These are phyloP conservation scores for Epinephelus cyanopodus DNA, from an alignment of 2,113 vertebrate species.

Conservation along the genomic window DNA sequence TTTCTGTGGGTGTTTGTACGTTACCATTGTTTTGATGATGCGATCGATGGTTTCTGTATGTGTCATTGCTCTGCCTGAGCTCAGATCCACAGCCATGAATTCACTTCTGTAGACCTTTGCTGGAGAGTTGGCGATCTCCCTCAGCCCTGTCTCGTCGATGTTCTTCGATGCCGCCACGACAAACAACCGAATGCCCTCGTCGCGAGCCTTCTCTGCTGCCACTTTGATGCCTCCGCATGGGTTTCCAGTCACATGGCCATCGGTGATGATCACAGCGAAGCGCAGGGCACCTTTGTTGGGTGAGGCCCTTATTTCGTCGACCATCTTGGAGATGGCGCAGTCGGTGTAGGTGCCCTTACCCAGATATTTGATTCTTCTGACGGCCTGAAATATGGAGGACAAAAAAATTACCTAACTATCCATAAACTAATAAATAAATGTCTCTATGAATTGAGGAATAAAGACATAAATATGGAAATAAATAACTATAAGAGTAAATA, in stretches of 20 bases:
- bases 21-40: conserved; percentile 95
- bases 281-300: conserved; percentile 56
- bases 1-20: background rate
- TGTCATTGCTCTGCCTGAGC: conserved; percentile 62
- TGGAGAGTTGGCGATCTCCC: conserved; percentile 90
- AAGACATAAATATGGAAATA: no score
- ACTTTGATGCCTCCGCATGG: conserved; percentile 91
- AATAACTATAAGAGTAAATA: no score
- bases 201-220: conserved; percentile 89
- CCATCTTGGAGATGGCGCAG: conserved; percentile 92
- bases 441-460: no score
- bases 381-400: conserved; percentile 42
- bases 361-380: conserved; percentile 85
- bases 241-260: conserved; percentile 93
- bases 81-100: conserved; percentile 86
- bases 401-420: no score
- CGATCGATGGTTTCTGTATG: conserved; percentile 84
- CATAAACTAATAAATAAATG: no score
- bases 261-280: conserved; percentile 94
- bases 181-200: conserved; percentile 90
- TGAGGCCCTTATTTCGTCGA: conserved; percentile 76
- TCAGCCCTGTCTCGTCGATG: conserved; percentile 87
- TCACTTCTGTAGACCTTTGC: conserved; percentile 87
- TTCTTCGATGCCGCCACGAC: conserved; percentile 88
- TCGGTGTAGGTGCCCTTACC: conserved; percentile 95